These are phyloP conservation scores for Melieria crassipennis DNA, from an alignment of 2,888 invertebrate species.

Conservation along the genomic window DNA sequence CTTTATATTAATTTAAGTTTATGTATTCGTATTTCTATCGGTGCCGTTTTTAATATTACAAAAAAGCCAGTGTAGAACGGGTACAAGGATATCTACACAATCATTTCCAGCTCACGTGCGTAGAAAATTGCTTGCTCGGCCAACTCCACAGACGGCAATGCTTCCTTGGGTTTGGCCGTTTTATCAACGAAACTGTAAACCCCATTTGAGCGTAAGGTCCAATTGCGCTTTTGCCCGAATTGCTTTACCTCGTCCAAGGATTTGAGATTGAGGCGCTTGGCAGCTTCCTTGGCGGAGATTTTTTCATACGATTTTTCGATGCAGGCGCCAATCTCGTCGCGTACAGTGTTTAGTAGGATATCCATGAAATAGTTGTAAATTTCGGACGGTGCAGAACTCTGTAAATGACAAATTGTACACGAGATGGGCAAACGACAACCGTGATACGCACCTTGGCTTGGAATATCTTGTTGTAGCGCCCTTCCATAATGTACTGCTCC, in stretches of 20 bases:
- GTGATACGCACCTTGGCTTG: constrained; percentile 75
- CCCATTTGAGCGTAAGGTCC: constrained; percentile 81
- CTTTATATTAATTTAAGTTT: background rate
- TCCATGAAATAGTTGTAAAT: constrained; percentile 98
- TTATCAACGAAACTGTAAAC: constrained; percentile 85
- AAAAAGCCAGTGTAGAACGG: no score
- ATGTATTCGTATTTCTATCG: no score
- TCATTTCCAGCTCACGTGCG: constrained; percentile 98
- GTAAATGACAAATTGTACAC: constrained; percentile 51
- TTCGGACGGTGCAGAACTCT: constrained; percentile 94
- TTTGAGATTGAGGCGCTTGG: constrained; percentile 86
- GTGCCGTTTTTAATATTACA: no score
- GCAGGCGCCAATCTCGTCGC: constrained; percentile 95
- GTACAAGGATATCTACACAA: constrained; percentile 75
- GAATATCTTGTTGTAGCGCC: constrained; percentile 97
- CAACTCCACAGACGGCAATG: constrained; percentile 87
- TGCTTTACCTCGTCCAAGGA: constrained; percentile 80
- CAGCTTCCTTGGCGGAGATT: constrained; percentile 87
- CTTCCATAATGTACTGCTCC: constrained; percentile 99
- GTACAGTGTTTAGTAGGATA: constrained; percentile 91
- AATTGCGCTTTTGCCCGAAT: constrained; percentile 86
- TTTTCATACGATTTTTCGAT: constrained; percentile 96
- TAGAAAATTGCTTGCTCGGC: constrained; percentile 96
- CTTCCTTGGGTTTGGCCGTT: constrained; percentile 79
- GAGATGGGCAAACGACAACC: background rate